Evolutionary conservation across 2,113 vertebrate genomes (phyloP), one percentile per base, ranked within the genome.

Genomic region (Helogale parvula): DNA sequence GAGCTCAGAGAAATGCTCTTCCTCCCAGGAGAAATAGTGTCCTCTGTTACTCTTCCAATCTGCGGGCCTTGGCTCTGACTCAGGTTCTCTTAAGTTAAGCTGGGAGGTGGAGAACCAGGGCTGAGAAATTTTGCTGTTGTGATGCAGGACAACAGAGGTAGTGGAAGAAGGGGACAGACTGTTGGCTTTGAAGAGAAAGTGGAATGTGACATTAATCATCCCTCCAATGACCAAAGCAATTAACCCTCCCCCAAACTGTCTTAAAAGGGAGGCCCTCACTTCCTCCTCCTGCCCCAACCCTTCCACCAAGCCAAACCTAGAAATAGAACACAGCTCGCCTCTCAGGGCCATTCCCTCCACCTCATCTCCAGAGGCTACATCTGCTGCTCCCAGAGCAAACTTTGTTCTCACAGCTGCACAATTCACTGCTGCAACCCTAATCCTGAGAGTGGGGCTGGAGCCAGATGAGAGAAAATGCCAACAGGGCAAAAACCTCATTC

Each of bases 341-440:
- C 83, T 92, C 63, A 76, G 65, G 57, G 10, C 23, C 52, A 0
- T 3, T n/a, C 35, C 29, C 31, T 29, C 31, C 10, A 19, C 10
- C 21, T 60, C 50, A 9, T 23, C 25, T 52, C 38, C 41, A 35
- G 65, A 90, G 81, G 90, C 47, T 11, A 71, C 41, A 57, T 74
- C 76, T 60, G 47, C 69, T 31, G 19, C 41, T 74, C 31, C 76
- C 35, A 11, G 45, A 72, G 29, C 29, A 23, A 77, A 25, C 15
- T 80, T 33, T 50, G 13, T 84, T 85, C 74, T 79, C 52, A 45
- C 23, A 95, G 80, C 45, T 60, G 27, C 69, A n/a, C 71, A 65
- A 31, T 65, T 90, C 77, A 19, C 71, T 94, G 91, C 50, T 66
- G 74, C 90, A 80, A 94, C 74, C 66, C 88, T 69, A 38, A 65